Evolutionary conservation across 2,888 invertebrate genomes (phyloP), one percentile per base, ranked within the genome.

Genomic region (Xanthorhoe designata): DNA sequence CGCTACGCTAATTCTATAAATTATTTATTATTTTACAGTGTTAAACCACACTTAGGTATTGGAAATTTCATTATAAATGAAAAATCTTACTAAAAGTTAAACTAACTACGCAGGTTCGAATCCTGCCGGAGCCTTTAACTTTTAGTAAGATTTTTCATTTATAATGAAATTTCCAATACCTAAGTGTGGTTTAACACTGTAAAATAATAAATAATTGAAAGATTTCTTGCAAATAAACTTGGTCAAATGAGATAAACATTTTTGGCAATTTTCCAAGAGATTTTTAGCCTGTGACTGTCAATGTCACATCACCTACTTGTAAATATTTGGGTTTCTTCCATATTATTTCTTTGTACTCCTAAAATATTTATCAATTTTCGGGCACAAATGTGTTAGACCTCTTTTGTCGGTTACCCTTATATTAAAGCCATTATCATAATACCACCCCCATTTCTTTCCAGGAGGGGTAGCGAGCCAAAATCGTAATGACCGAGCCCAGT

Each of bases 351-450:
- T 35, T 17, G 32, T 32, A 35, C 9, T 17, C 45, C 15, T 51
- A 51, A 57, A 24, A 29, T 32, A 51, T 54, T 51, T 50, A 18
- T 51, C 29, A 64, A 51, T 45, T 29, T 32, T 17, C n/a, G 32
- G n/a, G 8, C 17, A 51, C 19, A 55, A 45, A 47, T 61, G 13
- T 50, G 54, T 61, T 19, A 51, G 63, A 54, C 35, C 35, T 49
- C 35, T 45, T 76, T 75, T 70, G 64, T 64, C 74, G 68, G 66
- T 64, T 69, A 68, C 78, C 76, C 72, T 75, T 75, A 81, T 79
- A 80, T 77, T 80, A 83, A 80, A 81, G 78, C 78, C 76, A 83
- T 84, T 82, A 85, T 77, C 80, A 81, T 85, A 83, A 85, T 82
- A 78, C 76, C 67, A 70, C 74, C 74, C 76, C 78, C 79, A 79